phyloP scores from a whole-genome alignment of 2,113 vertebrate species.

The Synchiropus splendidus region DNA sequence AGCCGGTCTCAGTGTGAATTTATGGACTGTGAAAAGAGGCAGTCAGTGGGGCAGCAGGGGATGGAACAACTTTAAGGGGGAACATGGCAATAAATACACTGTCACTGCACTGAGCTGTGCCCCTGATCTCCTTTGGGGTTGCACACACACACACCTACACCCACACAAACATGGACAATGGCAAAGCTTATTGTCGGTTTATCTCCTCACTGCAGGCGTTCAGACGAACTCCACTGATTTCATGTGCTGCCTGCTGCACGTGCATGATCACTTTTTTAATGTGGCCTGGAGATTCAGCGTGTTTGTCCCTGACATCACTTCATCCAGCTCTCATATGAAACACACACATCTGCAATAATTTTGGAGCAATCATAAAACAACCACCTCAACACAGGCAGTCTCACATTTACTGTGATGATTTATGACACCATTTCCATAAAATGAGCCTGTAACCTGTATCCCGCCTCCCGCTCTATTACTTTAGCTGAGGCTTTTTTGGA shows the following conservation, averaged over 20 bases:
- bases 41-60: slow-evolving; percentile 12
- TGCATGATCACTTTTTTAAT: slow-evolving; percentile 19
- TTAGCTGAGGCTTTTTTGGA: too few species aligned
- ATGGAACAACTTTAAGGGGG: slow-evolving; percentile 8
- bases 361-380: slow-evolving; percentile 1
- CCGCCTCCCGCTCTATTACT: too few species aligned
- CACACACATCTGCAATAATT: background rate
- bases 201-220: slow-evolving; percentile 40
- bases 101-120: slow-evolving; percentile 27
- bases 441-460: too few species aligned
- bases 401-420: too few species aligned
- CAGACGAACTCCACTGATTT: slow-evolving; percentile 31
- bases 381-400: too few species aligned
- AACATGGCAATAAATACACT: slow-evolving; percentile 15
- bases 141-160: slow-evolving; percentile 5
- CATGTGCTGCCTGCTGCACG: slow-evolving; percentile 14
- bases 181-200: slow-evolving; percentile 33
- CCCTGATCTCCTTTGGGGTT: slow-evolving; percentile 18
- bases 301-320: too few species aligned
- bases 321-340: too few species aligned
- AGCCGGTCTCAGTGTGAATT: slow-evolving; percentile 14
- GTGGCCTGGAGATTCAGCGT: too few species aligned
- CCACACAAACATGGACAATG: slow-evolving; percentile 5
- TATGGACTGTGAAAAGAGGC: slow-evolving; percentile 30
- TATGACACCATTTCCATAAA: too few species aligned